Evolutionary conservation across 2,797 vertebrate genomes (phyloP).

Genomic region (Buphagus erythrorhynchus): DNA sequence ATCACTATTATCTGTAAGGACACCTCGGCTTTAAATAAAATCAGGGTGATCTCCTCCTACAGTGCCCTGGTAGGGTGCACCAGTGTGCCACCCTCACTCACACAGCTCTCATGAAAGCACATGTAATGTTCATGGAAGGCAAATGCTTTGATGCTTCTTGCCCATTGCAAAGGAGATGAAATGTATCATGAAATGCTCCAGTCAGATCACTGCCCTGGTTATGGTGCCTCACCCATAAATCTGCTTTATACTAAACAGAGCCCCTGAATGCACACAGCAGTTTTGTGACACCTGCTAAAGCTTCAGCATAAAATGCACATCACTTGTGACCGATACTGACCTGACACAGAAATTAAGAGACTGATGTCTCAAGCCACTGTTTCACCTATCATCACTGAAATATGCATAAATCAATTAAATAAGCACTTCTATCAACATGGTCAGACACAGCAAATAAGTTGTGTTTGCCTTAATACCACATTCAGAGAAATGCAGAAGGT

Average conservation of each 20-base stretch:
- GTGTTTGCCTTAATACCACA: background rate
- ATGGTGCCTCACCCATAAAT: background rate
- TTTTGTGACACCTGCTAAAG: background rate
- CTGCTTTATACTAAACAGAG: background rate
- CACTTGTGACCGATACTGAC: background rate
- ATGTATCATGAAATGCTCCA: background rate
- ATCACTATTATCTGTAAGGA: constrained; percentile 20
- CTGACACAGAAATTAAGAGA: background rate
- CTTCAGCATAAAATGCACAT: background rate
- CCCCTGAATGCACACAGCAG: background rate
- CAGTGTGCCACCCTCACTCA: background rate
- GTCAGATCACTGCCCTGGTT: background rate
- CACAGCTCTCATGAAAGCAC: background rate
- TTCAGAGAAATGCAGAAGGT: background rate
- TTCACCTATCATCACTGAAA: background rate
- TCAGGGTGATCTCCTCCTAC: background rate
- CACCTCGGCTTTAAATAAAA: constrained; percentile 38
- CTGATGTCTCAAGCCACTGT: background rate
- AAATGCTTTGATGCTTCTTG: background rate
- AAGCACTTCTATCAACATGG: background rate
- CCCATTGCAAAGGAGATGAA: background rate
- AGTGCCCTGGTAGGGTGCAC: background rate
- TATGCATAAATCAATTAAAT: background rate
- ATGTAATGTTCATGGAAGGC: background rate
- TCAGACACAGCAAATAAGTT: background rate